phyloP scores from a whole-genome alignment of 2,797 vertebrate species.

The Pantherophis vulpinus region DNA sequence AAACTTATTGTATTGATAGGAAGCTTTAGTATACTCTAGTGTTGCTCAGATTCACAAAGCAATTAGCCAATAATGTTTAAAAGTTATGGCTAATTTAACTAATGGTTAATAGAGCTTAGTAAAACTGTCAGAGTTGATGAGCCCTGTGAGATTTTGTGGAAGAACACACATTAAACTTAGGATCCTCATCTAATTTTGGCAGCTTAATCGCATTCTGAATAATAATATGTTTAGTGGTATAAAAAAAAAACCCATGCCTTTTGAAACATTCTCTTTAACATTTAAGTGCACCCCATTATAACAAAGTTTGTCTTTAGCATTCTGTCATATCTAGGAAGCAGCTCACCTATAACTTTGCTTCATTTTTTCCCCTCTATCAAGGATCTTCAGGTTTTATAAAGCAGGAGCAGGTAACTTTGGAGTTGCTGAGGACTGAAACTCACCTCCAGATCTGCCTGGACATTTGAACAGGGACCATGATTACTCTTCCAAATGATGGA shows the following conservation, averaged over 20 bases:
- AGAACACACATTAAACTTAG: conserved; percentile 61
- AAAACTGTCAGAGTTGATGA: conserved; percentile 69
- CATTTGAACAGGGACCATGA: background rate
- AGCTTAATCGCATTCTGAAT: conserved; percentile 57
- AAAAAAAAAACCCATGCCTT: conserved; percentile 3
- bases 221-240: conserved; percentile 11
- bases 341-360: background rate
- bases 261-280: conserved; percentile 29
- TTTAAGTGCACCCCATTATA: background rate
- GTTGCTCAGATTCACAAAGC: conserved; percentile 66
- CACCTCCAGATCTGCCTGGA: background rate
- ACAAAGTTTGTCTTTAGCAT: background rate
- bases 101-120: conserved; percentile 70
- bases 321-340: background rate
- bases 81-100: conserved; percentile 76
- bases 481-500: background rate
- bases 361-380: background rate
- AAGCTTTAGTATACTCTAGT: conserved; percentile 65
- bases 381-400: background rate
- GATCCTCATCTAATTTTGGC: conserved; percentile 54
- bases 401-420: background rate
- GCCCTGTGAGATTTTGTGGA: conserved; percentile 58
- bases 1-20: conserved; percentile 46
- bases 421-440: background rate
- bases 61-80: conserved; percentile 74